Percentiles rank a stretch among this genome's conserved stretches.
phyloP scores from a whole-genome alignment of 2,113 vertebrate genomes.

The Cephalophus harveyi region DNA sequence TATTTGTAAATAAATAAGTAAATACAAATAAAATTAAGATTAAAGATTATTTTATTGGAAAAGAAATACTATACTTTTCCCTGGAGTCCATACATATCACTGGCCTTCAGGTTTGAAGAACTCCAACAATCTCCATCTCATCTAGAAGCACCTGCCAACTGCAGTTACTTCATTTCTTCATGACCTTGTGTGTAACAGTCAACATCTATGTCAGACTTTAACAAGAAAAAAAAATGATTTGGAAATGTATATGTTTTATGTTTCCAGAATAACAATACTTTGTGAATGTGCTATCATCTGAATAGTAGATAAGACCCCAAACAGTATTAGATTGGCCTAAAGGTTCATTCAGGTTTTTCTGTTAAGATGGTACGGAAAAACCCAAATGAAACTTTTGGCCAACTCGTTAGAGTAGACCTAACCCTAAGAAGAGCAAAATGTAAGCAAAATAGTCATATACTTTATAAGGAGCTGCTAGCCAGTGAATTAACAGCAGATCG shows the following conservation, averaged over 20 bases:
- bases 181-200: not conserved
- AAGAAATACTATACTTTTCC: not conserved
- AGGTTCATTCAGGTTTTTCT: not conserved
- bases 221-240: not conserved
- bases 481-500: not conserved
- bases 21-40: not conserved
- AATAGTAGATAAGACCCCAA: not conserved
- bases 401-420: not conserved
- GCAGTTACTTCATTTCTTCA: not conserved
- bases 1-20: not conserved
- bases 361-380: not conserved
- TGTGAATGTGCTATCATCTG: not conserved
- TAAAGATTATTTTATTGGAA: not conserved
- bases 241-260: not conserved
- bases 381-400: not conserved
- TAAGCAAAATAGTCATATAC: not conserved
- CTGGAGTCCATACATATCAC: not conserved
- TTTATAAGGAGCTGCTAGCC: not conserved
- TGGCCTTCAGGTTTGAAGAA: not conserved
- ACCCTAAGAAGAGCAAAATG: not conserved
- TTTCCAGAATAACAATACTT: not conserved
- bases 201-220: not conserved
- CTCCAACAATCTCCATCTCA: not conserved
- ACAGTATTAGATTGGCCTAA: not conserved
- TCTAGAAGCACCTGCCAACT: not conserved